Conservation (phyloP, 2,113 vertebrate species). For the Sturnus vulgaris region DNA sequence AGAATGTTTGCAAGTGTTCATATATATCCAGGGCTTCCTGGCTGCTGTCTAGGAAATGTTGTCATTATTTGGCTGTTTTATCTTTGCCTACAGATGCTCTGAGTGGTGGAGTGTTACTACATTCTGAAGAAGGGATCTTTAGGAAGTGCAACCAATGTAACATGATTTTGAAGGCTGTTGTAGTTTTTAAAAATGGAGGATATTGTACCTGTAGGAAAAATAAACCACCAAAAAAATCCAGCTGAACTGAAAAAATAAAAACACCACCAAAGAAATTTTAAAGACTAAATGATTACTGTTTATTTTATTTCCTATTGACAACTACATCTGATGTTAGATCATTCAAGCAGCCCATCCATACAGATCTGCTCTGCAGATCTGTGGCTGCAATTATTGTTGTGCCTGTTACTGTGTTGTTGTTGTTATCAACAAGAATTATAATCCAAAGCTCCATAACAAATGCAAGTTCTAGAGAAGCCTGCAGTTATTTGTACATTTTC, state of each 20-base stretch:
- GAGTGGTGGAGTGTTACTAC: not conserved
- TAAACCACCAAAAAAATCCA: not conserved
- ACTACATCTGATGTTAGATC: not conserved
- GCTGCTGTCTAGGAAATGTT: not conserved
- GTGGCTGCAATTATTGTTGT: not conserved
- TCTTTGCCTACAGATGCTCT: not conserved
- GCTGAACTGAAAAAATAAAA: not conserved
- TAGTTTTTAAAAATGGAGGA: not conserved
- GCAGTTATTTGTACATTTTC: not conserved
- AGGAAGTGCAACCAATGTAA: not conserved
- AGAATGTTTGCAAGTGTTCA: not conserved
- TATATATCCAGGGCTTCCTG: not conserved
- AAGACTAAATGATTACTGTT: not conserved
- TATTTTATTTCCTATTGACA: not conserved
- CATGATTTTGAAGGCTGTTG: not conserved
- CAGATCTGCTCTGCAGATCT: not conserved
- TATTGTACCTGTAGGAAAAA: not conserved
- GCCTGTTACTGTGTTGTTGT: not conserved
- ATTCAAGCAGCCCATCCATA: not conserved
- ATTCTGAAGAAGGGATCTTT: not conserved
- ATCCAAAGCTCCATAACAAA: not conserved
- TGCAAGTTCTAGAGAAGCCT: not conserved
- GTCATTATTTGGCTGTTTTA: not conserved
- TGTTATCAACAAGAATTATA: not conserved
- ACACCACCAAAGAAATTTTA: not conserved